phyloP scores from a whole-genome alignment of 23 tunicate species.

The Pegea sp. region DNA sequence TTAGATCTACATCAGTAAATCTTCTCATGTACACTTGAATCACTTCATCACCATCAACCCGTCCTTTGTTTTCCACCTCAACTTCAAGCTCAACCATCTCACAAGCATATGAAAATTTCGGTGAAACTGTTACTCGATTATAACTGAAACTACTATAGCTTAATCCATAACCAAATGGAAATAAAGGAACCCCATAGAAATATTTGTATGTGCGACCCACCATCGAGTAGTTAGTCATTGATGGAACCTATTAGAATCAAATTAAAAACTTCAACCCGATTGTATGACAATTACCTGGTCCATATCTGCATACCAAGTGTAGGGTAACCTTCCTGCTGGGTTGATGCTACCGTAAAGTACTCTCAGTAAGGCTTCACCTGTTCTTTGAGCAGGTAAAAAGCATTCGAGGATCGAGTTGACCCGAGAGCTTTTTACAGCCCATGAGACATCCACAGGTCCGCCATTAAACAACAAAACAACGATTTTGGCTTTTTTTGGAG shows the following conservation, averaged over 20 bases:
- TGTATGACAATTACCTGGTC: slow-evolving; percentile 36
- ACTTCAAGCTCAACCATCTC: slow-evolving; percentile 10
- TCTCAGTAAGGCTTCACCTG: slow-evolving; percentile 30
- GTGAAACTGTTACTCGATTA: neutral
- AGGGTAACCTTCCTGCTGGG: slow-evolving; percentile 64
- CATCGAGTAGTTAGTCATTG: slow-evolving; percentile 60
- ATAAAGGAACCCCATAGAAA: slow-evolving; percentile 20
- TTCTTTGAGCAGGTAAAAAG: slow-evolving; percentile 46
- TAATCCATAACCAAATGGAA: slow-evolving; percentile 68
- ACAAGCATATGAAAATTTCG: slow-evolving; percentile 2
- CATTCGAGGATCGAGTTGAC: slow-evolving; percentile 34
- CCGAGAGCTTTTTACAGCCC: slow-evolving; percentile 1
- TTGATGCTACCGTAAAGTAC: slow-evolving; percentile 12
- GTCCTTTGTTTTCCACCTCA: slow-evolving; percentile 30
- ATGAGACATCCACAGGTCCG: slow-evolving; percentile 44
- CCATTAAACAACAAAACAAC: slow-evolving; percentile 40
- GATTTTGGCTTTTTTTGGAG: too few species aligned
- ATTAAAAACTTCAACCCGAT: neutral
- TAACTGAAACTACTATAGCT: slow-evolving; percentile 38
- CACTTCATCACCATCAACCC: slow-evolving; percentile 52
- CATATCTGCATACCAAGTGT: slow-evolving; percentile 35
- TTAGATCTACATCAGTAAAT: slow-evolving; percentile 3
- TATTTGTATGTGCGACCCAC: slow-evolving; percentile 45
- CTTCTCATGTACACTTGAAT: neutral
- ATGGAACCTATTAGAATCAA: slow-evolving; percentile 11